Percentiles rank a stretch among this genome's conserved stretches.
These are phyloP conservation scores for Aspidiotus rigidus DNA, from an alignment of 2,888 invertebrate genomes.

Conservation along the genomic window DNA sequence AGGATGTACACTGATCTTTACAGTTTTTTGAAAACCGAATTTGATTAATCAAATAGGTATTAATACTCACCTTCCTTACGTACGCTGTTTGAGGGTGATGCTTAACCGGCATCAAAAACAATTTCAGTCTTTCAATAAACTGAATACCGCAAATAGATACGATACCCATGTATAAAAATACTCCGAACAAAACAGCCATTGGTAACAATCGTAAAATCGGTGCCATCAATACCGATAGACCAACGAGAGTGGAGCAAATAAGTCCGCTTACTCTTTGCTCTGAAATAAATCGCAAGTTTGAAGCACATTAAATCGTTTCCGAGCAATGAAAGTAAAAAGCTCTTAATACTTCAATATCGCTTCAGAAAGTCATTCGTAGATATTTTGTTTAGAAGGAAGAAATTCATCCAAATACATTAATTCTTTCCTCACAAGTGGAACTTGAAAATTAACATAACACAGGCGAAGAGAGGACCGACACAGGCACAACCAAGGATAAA, in stretches of 20 bases:
- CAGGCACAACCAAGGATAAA: no score
- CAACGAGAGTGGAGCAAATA: slow-evolving; percentile 67
- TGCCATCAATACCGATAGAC: slow-evolving; percentile 74
- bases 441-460: no score
- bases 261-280: slow-evolving; percentile 81
- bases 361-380: no score
- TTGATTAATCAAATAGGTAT: not conserved
- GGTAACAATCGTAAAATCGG: slow-evolving; percentile 74
- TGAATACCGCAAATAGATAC: slow-evolving; percentile 90
- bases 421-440: no score
- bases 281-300: slow-evolving; percentile 40
- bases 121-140: slow-evolving; percentile 76
- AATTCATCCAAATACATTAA: no score
- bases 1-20: not conserved
- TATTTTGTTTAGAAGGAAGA: no score
- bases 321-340: no score
- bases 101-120: slow-evolving; percentile 90
- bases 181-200: slow-evolving; percentile 92
- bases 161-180: slow-evolving; percentile 94
- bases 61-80: slow-evolving; percentile 64
- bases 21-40: not conserved
- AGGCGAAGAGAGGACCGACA: no score
- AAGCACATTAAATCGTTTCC: no score
- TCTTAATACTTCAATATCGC: no score
- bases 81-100: slow-evolving; percentile 87